These are phyloP conservation scores for Papilio dardanus DNA, from an alignment of 1,140 invertebrate species.

Conservation along the genomic window DNA sequence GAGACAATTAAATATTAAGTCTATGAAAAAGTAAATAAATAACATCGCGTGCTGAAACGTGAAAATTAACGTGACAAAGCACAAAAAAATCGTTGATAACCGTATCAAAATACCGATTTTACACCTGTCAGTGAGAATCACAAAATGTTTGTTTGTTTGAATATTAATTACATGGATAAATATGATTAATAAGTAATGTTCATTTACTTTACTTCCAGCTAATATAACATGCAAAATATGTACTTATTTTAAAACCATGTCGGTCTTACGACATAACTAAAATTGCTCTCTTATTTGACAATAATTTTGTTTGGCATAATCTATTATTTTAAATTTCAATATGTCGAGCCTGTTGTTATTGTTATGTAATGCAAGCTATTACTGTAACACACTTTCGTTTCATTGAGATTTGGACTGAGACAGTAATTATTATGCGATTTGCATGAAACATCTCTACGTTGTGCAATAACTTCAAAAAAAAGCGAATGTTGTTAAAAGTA, in stretches of 20 bases:
- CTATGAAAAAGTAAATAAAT: background rate
- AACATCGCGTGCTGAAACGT: background rate
- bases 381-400: conserved; percentile 46
- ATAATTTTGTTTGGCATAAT: background rate
- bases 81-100: background rate
- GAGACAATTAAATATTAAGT: conserved; percentile 29
- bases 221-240: background rate
- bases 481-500: background rate
- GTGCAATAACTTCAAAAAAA: conserved; percentile 25
- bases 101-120: background rate
- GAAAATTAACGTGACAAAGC: background rate
- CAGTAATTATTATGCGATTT: conserved; percentile 53
- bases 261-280: background rate
- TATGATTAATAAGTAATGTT: background rate
- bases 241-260: background rate
- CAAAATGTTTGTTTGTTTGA: background rate
- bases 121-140: background rate
- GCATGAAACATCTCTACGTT: conserved; percentile 40
- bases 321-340: conserved; percentile 17
- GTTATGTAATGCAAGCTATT: conserved; percentile 26
- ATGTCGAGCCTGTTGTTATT: conserved; percentile 1
- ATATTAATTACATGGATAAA: background rate
- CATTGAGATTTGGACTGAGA: conserved; percentile 42
- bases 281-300: background rate
- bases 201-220: background rate